Evolutionary conservation across 2,888 invertebrate genomes (phyloP).

Genomic region (Pemphredon lugubris): DNA sequence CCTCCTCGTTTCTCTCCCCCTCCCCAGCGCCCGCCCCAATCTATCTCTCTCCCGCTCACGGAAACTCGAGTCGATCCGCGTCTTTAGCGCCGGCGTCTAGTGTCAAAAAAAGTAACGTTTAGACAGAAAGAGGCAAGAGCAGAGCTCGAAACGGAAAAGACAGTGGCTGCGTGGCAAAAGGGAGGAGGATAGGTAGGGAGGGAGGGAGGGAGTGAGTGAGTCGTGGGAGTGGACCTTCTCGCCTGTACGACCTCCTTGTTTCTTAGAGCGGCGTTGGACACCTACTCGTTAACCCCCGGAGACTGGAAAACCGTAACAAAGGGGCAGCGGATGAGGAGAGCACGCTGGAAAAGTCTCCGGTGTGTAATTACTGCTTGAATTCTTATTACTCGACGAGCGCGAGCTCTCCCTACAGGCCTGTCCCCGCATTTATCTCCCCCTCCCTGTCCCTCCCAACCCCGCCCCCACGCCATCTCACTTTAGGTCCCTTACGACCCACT

Average conservation of each 20-base stretch:
- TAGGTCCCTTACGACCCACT: slow-evolving; percentile 23
- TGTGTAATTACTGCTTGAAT: slow-evolving; percentile 70
- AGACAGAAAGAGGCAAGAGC: background rate
- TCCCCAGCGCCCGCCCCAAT: too few species aligned
- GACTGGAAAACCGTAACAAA: slow-evolving; percentile 64
- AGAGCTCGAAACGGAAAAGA: slow-evolving; percentile 5
- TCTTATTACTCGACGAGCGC: slow-evolving; percentile 66
- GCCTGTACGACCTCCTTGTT: slow-evolving; percentile 56
- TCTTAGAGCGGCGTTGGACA: slow-evolving; percentile 57
- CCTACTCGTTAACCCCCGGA: slow-evolving; percentile 66
- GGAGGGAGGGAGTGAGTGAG: background rate
- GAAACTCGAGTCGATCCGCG: slow-evolving; percentile 2
- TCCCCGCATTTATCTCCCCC: slow-evolving; percentile 49
- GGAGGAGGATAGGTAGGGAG: slow-evolving; percentile 14
- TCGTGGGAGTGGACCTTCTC: slow-evolving; percentile 35
- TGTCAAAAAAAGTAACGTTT: slow-evolving; percentile 5
- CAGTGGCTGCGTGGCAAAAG: slow-evolving; percentile 19
- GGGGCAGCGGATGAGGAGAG: slow-evolving; percentile 47
- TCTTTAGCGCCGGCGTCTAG: slow-evolving; percentile 4
- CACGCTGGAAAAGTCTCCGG: slow-evolving; percentile 64
- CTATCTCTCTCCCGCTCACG: background rate
- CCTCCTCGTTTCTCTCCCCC: background rate
- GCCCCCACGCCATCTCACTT: background rate
- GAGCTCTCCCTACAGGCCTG: slow-evolving; percentile 60
- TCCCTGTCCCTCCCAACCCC: background rate